These are phyloP conservation scores for Copidosoma aretas DNA, from an alignment of 2,888 invertebrate genomes.

Conservation along the genomic window DNA sequence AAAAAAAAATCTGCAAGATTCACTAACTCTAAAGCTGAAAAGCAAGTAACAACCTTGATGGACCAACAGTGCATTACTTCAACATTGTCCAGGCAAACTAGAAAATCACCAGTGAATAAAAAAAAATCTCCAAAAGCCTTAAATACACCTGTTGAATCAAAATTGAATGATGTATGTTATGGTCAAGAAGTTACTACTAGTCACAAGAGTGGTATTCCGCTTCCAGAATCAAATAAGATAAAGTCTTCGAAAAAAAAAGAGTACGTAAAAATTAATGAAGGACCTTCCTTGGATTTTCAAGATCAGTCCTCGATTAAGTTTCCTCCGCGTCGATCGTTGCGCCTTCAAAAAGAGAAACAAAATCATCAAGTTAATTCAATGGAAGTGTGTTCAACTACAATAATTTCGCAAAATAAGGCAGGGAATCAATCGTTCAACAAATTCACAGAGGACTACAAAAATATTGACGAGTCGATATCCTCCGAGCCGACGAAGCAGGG, in stretches of 20 bases:
- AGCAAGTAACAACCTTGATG: too few species aligned
- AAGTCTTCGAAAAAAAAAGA: background rate
- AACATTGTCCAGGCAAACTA: background rate
- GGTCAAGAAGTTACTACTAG: background rate
- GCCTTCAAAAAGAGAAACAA: background rate
- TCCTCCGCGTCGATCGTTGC: constrained; percentile 17
- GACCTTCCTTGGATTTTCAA: background rate
- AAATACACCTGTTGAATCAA: background rate
- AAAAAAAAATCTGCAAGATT: constrained; percentile 10
- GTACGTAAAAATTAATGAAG: background rate
- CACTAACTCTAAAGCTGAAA: background rate
- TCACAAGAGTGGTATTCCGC: background rate
- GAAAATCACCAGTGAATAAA: background rate
- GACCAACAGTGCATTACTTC: background rate
- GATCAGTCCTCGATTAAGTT: constrained; percentile 28
- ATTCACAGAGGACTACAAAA: too few species aligned
- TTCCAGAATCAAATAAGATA: background rate
- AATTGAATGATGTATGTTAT: background rate
- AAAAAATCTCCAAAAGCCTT: background rate
- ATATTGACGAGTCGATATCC: background rate
- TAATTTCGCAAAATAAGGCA: too few species aligned
- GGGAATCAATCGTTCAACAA: too few species aligned
- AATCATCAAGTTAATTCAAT: background rate
- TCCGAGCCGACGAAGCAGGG: constrained; percentile 6
- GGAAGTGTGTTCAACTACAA: background rate